Evolutionary conservation across 2,113 vertebrate species (phyloP).

Genomic region (Megaceryle maxima): DNA sequence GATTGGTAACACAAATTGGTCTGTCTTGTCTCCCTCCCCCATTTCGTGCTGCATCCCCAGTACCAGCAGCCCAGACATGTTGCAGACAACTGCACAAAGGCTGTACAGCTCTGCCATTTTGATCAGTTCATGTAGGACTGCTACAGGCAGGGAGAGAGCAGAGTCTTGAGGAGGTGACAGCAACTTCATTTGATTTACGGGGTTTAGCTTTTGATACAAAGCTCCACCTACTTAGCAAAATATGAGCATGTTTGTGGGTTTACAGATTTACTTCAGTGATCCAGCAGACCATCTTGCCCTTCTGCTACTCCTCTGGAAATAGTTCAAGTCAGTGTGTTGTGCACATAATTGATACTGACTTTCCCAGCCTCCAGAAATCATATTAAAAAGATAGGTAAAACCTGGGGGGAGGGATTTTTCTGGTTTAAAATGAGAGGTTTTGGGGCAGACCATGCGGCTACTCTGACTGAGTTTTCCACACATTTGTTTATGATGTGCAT

Average conservation of each 20-base stretch:
- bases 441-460: neutral
- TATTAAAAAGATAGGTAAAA: neutral
- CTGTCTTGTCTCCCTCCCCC: neutral
- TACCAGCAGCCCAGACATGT: neutral
- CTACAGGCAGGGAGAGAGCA: neutral
- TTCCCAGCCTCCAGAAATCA: neutral
- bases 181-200: neutral
- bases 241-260: neutral
- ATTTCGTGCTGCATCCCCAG: fast-evolving
- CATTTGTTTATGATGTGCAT: neutral
- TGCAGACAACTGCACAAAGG: neutral
- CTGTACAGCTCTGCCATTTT: neutral
- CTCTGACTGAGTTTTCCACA: neutral
- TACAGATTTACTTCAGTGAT: neutral
- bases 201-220: neutral
- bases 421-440: neutral
- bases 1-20: neutral
- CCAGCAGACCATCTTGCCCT: neutral
- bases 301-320: slow-evolving; percentile 28
- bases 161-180: neutral
- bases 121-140: neutral
- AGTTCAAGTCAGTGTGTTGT: neutral
- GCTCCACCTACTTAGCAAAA: neutral
- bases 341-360: neutral
- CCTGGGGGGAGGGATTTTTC: neutral